Evolutionary conservation across 2,888 invertebrate species (phyloP).

Genomic region (Herminia tarsipennalis): DNA sequence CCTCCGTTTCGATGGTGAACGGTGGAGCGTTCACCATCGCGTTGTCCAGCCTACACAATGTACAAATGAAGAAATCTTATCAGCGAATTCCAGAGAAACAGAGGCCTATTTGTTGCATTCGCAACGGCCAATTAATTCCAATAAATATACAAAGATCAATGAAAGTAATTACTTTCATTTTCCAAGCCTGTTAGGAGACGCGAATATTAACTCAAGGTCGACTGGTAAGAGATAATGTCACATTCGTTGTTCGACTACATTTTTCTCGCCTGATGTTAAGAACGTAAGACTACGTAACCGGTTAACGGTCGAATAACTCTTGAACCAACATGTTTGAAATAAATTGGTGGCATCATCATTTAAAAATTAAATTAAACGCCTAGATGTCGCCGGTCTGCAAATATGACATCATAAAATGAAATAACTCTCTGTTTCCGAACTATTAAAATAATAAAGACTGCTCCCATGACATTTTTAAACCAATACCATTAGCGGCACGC

Average conservation of each 20-base stretch:
- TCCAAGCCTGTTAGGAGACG: constrained; percentile 39
- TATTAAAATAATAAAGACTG: no score
- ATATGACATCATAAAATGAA: no score
- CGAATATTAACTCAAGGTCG: constrained; percentile 57
- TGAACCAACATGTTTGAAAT: not conserved
- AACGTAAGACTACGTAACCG: no score
- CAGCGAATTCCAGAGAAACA: no score
- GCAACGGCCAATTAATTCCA: no score
- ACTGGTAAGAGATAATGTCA: constrained; percentile 54
- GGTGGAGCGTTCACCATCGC: constrained; percentile 79
- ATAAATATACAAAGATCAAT: constrained; percentile 18
- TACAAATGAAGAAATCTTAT: not conserved
- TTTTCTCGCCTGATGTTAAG: no score
- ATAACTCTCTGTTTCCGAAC: no score
- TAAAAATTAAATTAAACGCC: no score
- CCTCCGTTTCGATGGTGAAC: constrained; percentile 75
- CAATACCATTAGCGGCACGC: constrained; percentile 11
- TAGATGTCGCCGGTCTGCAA: no score
- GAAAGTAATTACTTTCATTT: constrained; percentile 57
- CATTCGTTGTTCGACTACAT: constrained; percentile 41
- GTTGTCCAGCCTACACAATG: constrained; percentile 74
- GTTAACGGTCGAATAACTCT: constrained; percentile 31
- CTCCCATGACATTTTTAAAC: constrained; percentile 10
- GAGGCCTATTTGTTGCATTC: no score
- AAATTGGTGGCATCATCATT: not conserved